Percentiles rank a stretch among this genome's conserved stretches.
Evolutionary conservation across 53 echinoderm and acorn worm species (phyloP).

Genomic region (Stichopus horrens): DNA sequence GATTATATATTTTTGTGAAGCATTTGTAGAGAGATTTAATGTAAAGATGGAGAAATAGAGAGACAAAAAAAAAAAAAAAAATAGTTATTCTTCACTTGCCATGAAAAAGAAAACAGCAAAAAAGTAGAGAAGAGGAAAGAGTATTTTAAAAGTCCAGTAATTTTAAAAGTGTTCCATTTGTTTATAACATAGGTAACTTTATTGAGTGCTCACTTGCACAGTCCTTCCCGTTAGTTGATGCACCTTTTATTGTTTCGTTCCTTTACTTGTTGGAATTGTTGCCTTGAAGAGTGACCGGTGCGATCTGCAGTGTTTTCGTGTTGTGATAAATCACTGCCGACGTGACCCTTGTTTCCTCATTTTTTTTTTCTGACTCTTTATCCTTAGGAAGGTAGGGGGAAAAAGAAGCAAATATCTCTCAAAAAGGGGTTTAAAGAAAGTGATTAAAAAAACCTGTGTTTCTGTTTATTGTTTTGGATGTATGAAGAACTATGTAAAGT

Average conservation of each 20-base stretch:
- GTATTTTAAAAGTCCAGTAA: background rate
- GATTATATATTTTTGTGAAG: constrained; percentile 3
- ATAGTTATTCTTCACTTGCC: constrained; percentile 8
- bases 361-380: too few species aligned
- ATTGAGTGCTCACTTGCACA: too few species aligned
- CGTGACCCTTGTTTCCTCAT: background rate
- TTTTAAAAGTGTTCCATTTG: background rate
- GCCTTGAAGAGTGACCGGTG: constrained; percentile 6
- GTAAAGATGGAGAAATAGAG: background rate
- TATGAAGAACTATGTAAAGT: too few species aligned
- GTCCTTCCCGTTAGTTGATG: too few species aligned
- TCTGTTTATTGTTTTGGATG: too few species aligned
- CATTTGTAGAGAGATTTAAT: background rate
- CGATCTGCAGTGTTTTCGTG: background rate
- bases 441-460: too few species aligned
- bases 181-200: background rate
- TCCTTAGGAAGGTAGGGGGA: too few species aligned
- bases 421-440: too few species aligned
- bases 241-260: background rate
- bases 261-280: background rate
- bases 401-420: too few species aligned
- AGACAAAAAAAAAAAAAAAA: background rate
- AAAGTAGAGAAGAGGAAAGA: background rate
- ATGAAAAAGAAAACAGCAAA: background rate
- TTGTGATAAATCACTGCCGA: background rate